A percentile compares a stretch with the other conserved stretches of the same genome.
Conservation (phyloP, 2,113 vertebrate genomes). For the Aegithalos caudatus region DNA sequence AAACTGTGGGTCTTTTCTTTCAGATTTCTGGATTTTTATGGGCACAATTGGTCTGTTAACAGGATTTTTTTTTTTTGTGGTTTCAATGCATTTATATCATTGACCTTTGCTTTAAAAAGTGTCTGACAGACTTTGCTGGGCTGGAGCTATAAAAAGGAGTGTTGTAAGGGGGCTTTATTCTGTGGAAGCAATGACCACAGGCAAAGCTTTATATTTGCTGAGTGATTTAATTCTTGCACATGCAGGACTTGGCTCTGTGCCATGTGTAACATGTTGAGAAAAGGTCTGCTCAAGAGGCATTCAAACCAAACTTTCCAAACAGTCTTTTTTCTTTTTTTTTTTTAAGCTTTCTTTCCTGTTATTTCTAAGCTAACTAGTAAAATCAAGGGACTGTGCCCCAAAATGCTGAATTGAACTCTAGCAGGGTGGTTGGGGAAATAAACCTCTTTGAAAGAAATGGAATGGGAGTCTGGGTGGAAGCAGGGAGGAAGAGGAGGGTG, state of each 20-base stretch:
- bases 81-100: conserved; percentile 63
- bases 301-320: conserved; percentile 33
- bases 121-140: conserved; percentile 56
- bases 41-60: conserved; percentile 61
- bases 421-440: background rate
- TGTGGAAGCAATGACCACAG: conserved; percentile 70
- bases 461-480: background rate
- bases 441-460: background rate
- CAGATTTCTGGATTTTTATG: conserved; percentile 54
- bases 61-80: conserved; percentile 1
- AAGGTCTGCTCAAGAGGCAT: conserved; percentile 41
- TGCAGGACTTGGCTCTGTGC: conserved; percentile 54
- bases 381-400: background rate
- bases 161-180: conserved; percentile 71
- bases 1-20: conserved; percentile 66
- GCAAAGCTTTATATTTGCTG: conserved; percentile 71
- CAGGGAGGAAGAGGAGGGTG: background rate
- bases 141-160: conserved; percentile 64
- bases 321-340: background rate
- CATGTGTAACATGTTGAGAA: conserved; percentile 61
- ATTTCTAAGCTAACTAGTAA: conserved; percentile 28
- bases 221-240: conserved; percentile 73
- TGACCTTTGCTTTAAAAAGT: conserved; percentile 75
- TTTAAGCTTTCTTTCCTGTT: conserved; percentile 26
- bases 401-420: background rate